Percentiles rank a stretch among this genome's conserved stretches.
Conservation (phyloP, 2,888 invertebrate species). For the Pseudococcus longispinus region DNA sequence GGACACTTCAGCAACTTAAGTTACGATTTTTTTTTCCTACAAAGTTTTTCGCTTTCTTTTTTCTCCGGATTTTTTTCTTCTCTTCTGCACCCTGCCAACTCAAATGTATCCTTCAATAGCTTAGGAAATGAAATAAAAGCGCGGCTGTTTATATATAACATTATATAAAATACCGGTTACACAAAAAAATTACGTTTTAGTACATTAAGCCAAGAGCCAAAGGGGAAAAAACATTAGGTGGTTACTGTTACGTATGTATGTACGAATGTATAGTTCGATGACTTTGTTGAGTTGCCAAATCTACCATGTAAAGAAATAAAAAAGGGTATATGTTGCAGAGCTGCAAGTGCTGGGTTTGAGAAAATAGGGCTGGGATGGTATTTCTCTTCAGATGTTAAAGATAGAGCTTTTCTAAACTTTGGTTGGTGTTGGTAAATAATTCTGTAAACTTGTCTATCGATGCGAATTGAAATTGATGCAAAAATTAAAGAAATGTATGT, state of each 20-base stretch:
- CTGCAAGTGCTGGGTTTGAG: no score
- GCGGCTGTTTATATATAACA: background rate
- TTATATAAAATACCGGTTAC: slow-evolving; percentile 11
- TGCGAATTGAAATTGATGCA: no score
- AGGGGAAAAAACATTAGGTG: slow-evolving; percentile 10
- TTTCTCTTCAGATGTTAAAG: no score
- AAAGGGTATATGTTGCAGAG: background rate
- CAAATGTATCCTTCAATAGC: background rate
- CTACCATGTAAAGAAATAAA: background rate
- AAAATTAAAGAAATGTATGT: no score
- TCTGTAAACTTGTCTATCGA: no score
- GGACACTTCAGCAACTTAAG: slow-evolving; percentile 15
- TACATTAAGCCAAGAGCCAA: background rate
- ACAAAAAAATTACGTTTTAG: slow-evolving; percentile 13
- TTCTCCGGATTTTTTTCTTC: background rate
- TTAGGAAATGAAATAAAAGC: background rate
- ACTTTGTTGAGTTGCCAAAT: slow-evolving; percentile 27
- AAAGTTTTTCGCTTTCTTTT: background rate
- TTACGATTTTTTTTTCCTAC: background rate
- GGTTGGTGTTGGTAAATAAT: no score
- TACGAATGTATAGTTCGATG: background rate
- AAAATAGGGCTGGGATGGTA: no score
- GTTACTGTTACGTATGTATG: background rate
- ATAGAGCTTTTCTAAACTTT: no score
- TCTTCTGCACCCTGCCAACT: background rate